Percentiles rank a stretch among this genome's conserved stretches.
phyloP scores from a whole-genome alignment of 2,113 vertebrate genomes.

The Suricata suricatta region DNA sequence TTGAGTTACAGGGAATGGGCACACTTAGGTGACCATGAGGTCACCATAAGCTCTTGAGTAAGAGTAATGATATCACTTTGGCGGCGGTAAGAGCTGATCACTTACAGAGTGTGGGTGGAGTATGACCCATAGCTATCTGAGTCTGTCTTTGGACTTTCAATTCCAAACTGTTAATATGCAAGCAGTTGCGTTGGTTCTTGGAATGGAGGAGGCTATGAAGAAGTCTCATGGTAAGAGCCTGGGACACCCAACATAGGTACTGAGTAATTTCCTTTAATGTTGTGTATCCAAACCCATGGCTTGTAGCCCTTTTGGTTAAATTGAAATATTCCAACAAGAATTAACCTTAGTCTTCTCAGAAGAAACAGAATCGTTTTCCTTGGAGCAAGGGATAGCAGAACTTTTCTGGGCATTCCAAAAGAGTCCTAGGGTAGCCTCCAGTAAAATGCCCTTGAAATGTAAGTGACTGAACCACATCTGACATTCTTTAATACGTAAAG shows the following conservation, averaged over 20 bases:
- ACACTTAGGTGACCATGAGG: background rate
- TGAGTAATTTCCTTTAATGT: background rate
- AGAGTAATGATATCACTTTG: background rate
- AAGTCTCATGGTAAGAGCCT: background rate
- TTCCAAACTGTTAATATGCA: background rate
- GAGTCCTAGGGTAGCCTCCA: conserved; percentile 5
- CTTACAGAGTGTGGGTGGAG: background rate
- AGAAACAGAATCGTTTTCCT: conserved; percentile 23
- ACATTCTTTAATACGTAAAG: conserved; percentile 39
- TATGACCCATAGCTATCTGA: background rate
- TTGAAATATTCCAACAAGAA: background rate
- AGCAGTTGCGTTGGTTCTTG: background rate
- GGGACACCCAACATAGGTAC: background rate
- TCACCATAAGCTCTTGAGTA: background rate
- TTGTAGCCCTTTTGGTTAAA: conserved; percentile 30
- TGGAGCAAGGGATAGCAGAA: conserved; percentile 27
- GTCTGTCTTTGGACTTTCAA: background rate
- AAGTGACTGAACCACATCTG: conserved; percentile 58
- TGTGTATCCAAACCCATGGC: background rate
- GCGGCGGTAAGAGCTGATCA: background rate
- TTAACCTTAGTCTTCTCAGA: conserved; percentile 3
- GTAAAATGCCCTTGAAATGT: conserved; percentile 54
- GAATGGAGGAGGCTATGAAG: background rate
- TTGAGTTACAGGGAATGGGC: background rate
- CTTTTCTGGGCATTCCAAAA: conserved; percentile 26